phyloP scores from a whole-genome alignment of 2,888 invertebrate species.

The Erpobdella octoculata region DNA sequence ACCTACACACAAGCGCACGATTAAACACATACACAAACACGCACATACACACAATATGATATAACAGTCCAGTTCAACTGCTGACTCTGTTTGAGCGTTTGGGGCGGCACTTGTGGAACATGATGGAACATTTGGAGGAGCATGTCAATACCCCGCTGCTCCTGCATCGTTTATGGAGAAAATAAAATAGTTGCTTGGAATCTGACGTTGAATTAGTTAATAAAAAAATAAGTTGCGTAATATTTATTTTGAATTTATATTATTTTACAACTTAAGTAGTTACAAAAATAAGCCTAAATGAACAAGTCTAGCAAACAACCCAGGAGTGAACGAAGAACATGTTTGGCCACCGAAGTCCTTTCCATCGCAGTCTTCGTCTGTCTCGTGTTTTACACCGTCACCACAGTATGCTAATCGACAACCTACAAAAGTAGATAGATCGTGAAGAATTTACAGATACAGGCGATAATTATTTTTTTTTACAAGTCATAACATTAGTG shows the following conservation, averaged over 20 bases:
- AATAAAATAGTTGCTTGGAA: not conserved
- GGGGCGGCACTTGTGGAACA: conserved; percentile 6
- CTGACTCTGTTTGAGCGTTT: not conserved
- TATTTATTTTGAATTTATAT: too few relatives aligned
- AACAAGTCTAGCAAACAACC: too few relatives aligned
- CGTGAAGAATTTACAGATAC: too few relatives aligned
- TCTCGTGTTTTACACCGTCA: conserved; percentile 31
- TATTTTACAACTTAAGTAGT: too few relatives aligned
- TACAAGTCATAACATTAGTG: not conserved
- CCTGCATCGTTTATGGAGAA: not conserved
- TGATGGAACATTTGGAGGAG: not conserved
- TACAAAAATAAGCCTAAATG: too few relatives aligned
- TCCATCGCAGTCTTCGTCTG: conserved; percentile 35
- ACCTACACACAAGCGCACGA: too few relatives aligned
- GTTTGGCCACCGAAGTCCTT: conserved; percentile 33
- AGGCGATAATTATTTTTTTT: not conserved
- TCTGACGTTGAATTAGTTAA: too few relatives aligned
- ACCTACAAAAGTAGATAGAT: conserved; percentile 16
- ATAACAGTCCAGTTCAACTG: too few relatives aligned
- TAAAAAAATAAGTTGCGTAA: too few relatives aligned
- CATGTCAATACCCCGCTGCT: not conserved
- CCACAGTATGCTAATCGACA: conserved; percentile 35
- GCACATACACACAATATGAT: too few relatives aligned
- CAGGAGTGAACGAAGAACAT: conserved; percentile 31
- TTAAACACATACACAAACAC: too few relatives aligned